These are phyloP conservation scores for Glaucopsyche alexis DNA, from an alignment of 2,888 invertebrate genomes.

Conservation along the genomic window DNA sequence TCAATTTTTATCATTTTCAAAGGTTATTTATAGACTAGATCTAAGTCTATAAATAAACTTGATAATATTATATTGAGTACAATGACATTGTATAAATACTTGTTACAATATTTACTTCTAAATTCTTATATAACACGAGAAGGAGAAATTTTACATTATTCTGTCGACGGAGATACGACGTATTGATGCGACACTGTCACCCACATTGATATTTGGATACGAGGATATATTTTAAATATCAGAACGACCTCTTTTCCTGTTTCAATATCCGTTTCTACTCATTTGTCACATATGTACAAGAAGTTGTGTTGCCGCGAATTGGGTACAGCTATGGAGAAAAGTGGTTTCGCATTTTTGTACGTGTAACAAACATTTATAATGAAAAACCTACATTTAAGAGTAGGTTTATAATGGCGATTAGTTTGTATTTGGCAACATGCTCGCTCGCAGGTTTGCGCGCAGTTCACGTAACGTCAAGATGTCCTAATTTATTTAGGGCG, in stretches of 20 bases:
- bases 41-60: too few relatives aligned
- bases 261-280: constrained; percentile 40
- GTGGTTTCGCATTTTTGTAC: not conserved
- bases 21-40: too few relatives aligned
- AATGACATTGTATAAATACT: too few relatives aligned
- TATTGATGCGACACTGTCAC: not conserved
- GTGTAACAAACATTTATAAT: not conserved
- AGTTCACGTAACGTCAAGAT: too few relatives aligned
- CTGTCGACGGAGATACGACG: not conserved
- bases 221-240: constrained; percentile 35
- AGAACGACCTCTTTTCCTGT: constrained; percentile 33
- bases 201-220: constrained; percentile 4
- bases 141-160: not conserved
- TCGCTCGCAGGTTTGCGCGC: too few relatives aligned
- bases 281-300: constrained; percentile 35
- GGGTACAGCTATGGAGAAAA: constrained; percentile 19
- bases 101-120: too few relatives aligned
- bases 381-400: not conserved
- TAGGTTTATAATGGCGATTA: not conserved
- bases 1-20: too few relatives aligned
- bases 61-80: too few relatives aligned
- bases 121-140: not conserved
- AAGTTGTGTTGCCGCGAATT: constrained; percentile 24
- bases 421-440: too few relatives aligned
- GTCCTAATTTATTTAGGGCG: too few relatives aligned